Evolutionary conservation across 2,797 vertebrate genomes (phyloP), one percentile per base, ranked within the genome.

Genomic region (Chelon labrosus): DNA sequence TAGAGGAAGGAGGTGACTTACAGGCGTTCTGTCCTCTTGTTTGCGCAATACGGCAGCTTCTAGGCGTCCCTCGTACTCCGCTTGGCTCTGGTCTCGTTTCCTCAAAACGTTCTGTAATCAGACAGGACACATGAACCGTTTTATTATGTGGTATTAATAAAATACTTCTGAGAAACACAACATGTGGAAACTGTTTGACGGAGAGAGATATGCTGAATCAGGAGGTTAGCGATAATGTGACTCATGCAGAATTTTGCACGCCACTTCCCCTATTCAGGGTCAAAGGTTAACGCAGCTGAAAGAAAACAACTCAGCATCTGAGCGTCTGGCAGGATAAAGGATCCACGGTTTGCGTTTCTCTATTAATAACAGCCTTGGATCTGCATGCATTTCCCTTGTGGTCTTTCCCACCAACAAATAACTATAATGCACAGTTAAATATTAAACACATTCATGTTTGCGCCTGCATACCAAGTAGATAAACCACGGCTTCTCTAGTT

Each of bases 1-100:
- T 5, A 53, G 44, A 70, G 41, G 57, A 66, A 35, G 60, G 17
- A 16, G 10, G 22, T 12, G 1, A 70, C 96, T 94, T 85, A 99
- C 98, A 73, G 96, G 96, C 58, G 95, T 96, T 70, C 94, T 95
- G 49, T 98, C 97, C 83, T 99, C 98, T 68, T 93, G 91, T 89
- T 95, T 97, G 73, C 95, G 96, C 69, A 97, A 90, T 27, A 96
- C 88, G 70, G 96, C 95, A 2, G 96, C 96, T 91, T 99, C 98
- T 72, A 98, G 90, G 82, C 97, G 97, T 65, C 96, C 94, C 92
- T 99, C 98, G 10, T 98, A 99, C 78, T 99, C 98, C 0, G 97
- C 98, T 93, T 99, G 98, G 69, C 96, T 96, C 79, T 98, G 97
- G 88, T 99, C 98, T 79, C 98, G 94, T 92, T 98, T 99, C 94